phyloP scores from a whole-genome alignment of 2,113 vertebrate species.

The Microtus richardsoni region DNA sequence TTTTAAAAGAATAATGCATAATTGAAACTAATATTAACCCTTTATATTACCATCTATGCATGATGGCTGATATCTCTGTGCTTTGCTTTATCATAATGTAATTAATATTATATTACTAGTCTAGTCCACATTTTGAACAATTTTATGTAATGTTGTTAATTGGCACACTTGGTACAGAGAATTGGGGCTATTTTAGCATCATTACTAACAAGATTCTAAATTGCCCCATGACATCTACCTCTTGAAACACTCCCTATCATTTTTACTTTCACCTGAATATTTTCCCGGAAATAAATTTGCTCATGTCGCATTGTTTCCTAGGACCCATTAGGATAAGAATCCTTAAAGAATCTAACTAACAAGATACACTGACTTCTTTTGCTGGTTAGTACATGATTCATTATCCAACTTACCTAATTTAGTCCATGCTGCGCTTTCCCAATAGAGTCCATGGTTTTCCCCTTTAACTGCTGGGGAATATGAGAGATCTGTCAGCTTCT shows the following conservation, averaged over 20 bases:
- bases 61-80: not conserved
- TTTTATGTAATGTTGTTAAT: not conserved
- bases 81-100: not conserved
- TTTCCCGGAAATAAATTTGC: not conserved
- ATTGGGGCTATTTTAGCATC: not conserved
- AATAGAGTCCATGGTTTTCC: not conserved
- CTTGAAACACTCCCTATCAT: not conserved
- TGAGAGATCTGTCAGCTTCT: not conserved
- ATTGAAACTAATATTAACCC: not conserved
- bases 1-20: not conserved
- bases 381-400: not conserved
- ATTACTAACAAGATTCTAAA: not conserved
- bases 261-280: not conserved
- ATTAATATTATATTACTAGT: not conserved
- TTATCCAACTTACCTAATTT: not conserved
- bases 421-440: not conserved
- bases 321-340: not conserved
- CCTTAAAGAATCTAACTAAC: not conserved
- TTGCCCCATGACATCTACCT: not conserved
- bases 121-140: not conserved
- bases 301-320: not conserved
- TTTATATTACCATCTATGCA: not conserved
- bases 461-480: not conserved
- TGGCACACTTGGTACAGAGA: not conserved
- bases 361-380: not conserved